Base-by-base conservation (phyloP, 2,113 vertebrate species). In the Columba livia region DNA sequence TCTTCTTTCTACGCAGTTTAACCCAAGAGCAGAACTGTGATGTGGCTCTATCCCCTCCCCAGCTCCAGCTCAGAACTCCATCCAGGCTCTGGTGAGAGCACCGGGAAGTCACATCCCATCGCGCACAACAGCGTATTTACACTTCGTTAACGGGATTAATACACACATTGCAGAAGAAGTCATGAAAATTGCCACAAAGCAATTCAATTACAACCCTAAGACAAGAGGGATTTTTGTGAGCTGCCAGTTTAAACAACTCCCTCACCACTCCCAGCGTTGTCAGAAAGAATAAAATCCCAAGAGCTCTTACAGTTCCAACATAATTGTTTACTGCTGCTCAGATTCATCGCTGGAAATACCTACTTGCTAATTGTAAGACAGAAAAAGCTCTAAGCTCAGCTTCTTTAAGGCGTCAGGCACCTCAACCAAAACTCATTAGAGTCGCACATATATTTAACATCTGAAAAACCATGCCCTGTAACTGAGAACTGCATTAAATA, bases 401-500 rank as follows among this genome's bases (percentile, higher is more conserved):
- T 47, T 62, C 36, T 85, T 48, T 14, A 13, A 47, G 28, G 89
- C 93, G 90, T 2, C 75, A 48, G 70, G 54, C 89, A 79, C 19
- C 47, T 6, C 23, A 47, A 69, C 20, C 10, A 1, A 15, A 7
- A 36, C n/a, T 48, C 57, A 38, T 29, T 57, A 62, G 40, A 91
- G 50, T 36, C 13, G 11, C 47, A 13, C 1, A 0, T 18, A 31
- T 11, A 66, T 58, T 0, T 2, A 5, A 42, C 88, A 70, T 44
- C 51, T 34, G 64, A 88, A 83, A 95, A 92, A 32, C 38, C 64
- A 51, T 11, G 60, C 64, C 82, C 56, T 64, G 72, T 47, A 66
- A 93, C 72, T 11, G 32, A 93, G 88, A 83, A 38, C 85, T 80
- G 8, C 12, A 92, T 94, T 67, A 90, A 93, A 88, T 6, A 90